phyloP scores from a whole-genome alignment of 2,113 vertebrate species.

The Aspiorhynchus laticeps region DNA sequence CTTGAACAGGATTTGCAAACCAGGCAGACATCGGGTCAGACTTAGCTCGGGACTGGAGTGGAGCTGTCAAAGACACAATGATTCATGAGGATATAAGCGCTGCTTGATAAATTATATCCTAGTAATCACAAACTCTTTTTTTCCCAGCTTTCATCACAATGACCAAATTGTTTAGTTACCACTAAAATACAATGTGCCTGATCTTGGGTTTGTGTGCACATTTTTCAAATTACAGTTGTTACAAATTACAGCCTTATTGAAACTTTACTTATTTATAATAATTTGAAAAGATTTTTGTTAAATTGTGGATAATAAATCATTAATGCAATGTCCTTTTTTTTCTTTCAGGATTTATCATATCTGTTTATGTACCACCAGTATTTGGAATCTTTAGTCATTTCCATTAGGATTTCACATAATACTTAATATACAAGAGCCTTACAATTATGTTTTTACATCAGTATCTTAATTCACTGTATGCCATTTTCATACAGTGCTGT shows the following conservation, averaged over 20 bases:
- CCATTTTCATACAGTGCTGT: not conserved
- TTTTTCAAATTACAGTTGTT: not conserved
- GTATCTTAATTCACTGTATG: not conserved
- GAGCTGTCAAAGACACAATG: slow-evolving; percentile 36
- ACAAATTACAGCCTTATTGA: not conserved
- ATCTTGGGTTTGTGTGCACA: not conserved
- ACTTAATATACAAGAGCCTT: not conserved
- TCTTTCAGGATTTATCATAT: not conserved
- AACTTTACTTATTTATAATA: not conserved
- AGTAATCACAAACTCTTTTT: slow-evolving; percentile 4
- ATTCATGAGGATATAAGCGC: slow-evolving; percentile 41
- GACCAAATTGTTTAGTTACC: not conserved
- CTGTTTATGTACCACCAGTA: not conserved
- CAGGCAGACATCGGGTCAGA: slow-evolving; percentile 51
- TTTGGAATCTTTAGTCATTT: not conserved
- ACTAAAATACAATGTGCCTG: not conserved
- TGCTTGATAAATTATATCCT: slow-evolving; percentile 18
- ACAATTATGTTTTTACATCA: not conserved
- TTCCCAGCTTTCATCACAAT: slow-evolving; percentile 2
- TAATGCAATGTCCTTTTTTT: not conserved
- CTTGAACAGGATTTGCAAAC: slow-evolving; percentile 49
- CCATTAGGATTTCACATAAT: not conserved
- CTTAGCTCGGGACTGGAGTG: slow-evolving; percentile 42
- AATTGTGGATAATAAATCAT: not conserved
- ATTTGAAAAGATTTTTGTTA: not conserved